Evolutionary conservation across 2,797 vertebrate species (phyloP), one percentile per base, ranked within the genome.

Genomic region (Galagoides demidoff): DNA sequence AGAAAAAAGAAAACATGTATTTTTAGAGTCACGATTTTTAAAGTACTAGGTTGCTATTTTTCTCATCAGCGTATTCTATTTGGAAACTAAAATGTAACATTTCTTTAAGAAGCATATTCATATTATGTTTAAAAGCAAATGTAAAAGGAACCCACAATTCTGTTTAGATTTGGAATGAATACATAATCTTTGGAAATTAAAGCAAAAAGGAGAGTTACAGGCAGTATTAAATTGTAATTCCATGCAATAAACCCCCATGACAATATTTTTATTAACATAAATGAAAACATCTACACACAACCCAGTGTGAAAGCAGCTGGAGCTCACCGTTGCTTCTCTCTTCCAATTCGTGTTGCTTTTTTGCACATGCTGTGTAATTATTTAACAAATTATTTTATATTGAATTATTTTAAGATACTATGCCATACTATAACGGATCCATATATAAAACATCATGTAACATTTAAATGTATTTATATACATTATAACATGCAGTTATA

Each of bases 181-280:
- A 57, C 82, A 27, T 45, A 96, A 66, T 84, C 14, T 17, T 68
- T 92, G 94, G 87, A 95, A 94, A 93, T 93, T 95, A 94, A 96
- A 92, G 79, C 64, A 70, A 49, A 70, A 95, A 78, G 23, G 20
- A 94, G 78, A 94, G 82, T 7, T 59, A 20, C 45, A 83, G 14
- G 49, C 4, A 52, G 49, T 52, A 16, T 64, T 93, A 84, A 94
- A 68, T 34, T 87, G 0, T 57, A 73, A 95, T 61, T 89, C 37
- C 92, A 34, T 76, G 29, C n/a, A 59, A 71, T 81, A 86, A 92
- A 70, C 31, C 16, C 85, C 39, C 14, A 82, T 31, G 64, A 39
- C 29, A 85, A 78, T 59, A 31, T 61, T 88, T 68, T 94, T 82
- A 85, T 57, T 97, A 94, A 63, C 55, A 49, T 85, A 90, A 92